phyloP scores from a whole-genome alignment of 2,888 invertebrate species.

The Calliopum simillimum region DNA sequence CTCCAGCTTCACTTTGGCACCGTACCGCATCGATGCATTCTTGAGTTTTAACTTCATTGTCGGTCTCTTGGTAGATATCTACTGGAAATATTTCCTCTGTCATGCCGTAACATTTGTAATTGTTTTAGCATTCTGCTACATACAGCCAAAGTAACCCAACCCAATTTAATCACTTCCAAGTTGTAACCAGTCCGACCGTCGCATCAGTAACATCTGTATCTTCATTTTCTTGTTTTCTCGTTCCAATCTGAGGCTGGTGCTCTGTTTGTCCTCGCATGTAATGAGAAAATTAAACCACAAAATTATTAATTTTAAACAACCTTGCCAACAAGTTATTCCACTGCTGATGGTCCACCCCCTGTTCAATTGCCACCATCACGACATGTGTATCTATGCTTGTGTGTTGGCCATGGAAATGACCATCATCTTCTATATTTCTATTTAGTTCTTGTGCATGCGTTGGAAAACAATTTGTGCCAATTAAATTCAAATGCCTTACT shows the following conservation, averaged over 20 bases:
- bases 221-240: no score
- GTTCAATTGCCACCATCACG: no score
- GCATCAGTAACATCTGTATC: no score
- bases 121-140: background rate
- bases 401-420: background rate
- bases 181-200: no score
- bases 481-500: no score
- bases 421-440: background rate
- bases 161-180: background rate
- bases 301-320: constrained; percentile 39
- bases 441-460: background rate
- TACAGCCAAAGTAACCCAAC: background rate
- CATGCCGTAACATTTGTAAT: no score
- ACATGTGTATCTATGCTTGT: no score
- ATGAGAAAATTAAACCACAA: constrained; percentile 37
- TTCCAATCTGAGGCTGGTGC: no score
- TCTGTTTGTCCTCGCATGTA: constrained; percentile 11
- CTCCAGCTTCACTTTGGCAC: constrained; percentile 21
- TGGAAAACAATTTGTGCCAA: no score
- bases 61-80: background rate
- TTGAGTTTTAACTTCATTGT: background rate
- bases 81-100: background rate
- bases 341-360: background rate
- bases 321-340: constrained; percentile 10
- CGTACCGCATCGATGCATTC: background rate